Percentiles rank a stretch among this genome's conserved stretches.
phyloP scores from a whole-genome alignment of 2,113 vertebrate species.

The Carlito syrichta region DNA sequence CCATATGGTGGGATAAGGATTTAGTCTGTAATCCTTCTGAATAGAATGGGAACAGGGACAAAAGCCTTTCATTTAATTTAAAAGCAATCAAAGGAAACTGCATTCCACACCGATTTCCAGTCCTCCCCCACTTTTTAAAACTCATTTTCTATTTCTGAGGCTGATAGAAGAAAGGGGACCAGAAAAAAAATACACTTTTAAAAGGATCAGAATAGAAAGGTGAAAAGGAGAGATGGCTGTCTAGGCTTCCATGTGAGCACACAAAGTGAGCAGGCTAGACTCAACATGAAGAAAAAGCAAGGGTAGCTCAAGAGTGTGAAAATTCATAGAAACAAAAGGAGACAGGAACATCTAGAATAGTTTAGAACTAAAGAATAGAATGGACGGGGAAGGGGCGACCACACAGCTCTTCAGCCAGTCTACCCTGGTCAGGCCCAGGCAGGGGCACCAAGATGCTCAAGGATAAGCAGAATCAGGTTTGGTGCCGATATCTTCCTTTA shows the following conservation, averaged over 20 bases:
- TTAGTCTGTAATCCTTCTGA: conserved; percentile 21
- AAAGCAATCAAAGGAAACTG: not conserved
- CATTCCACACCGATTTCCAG: not conserved
- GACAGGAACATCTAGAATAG: not conserved
- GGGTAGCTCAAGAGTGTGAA: not conserved
- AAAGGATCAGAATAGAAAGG: not conserved
- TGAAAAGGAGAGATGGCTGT: not conserved
- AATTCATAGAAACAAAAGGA: not conserved
- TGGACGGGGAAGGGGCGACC: not conserved
- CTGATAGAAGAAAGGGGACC: not conserved
- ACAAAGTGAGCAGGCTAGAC: not conserved
- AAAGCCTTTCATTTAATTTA: not conserved
- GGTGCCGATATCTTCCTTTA: too few species aligned
- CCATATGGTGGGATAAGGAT: not conserved
- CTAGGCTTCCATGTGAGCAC: not conserved
- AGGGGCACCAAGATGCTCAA: not conserved
- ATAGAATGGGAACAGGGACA: conserved; percentile 20
- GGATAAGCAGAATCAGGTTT: not conserved
- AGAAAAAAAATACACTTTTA: not conserved
- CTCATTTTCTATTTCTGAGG: not conserved
- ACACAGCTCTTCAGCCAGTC: not conserved
- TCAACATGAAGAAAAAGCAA: not conserved
- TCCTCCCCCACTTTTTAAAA: not conserved
- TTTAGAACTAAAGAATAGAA: not conserved
- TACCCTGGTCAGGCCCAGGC: not conserved